Evolutionary conservation across 1,140 invertebrate genomes (phyloP).

Genomic region (Zophobas morio): DNA sequence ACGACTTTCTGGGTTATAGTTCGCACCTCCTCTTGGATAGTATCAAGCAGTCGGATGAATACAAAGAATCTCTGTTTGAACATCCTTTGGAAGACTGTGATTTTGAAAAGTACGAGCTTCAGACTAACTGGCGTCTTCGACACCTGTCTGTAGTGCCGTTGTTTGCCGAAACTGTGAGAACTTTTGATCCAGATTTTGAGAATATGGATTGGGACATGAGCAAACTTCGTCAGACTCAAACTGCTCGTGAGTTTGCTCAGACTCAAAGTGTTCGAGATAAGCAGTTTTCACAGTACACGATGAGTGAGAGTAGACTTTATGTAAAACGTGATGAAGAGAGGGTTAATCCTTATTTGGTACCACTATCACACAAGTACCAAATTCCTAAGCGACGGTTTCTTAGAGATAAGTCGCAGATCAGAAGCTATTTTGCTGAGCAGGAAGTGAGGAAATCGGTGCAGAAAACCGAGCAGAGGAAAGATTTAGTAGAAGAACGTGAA

Average conservation of each 20-base stretch:
- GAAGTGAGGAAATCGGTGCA: slow-evolving; percentile 66
- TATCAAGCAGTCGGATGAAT: slow-evolving; percentile 70
- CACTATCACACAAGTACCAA: slow-evolving; percentile 50
- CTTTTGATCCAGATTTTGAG: slow-evolving; percentile 18
- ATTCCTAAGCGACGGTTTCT: slow-evolving; percentile 67
- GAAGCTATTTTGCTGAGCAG: slow-evolving; percentile 67
- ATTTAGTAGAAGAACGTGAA: slow-evolving; percentile 67
- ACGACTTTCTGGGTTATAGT: slow-evolving; percentile 67
- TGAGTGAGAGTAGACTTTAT: slow-evolving; percentile 52
- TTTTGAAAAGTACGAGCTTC: slow-evolving; percentile 72
- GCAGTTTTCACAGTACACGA: slow-evolving; percentile 49
- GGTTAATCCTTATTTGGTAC: slow-evolving; percentile 56
- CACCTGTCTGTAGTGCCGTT: slow-evolving; percentile 76
- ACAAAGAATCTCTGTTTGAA: slow-evolving; percentile 70
- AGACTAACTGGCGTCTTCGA: slow-evolving; percentile 70
- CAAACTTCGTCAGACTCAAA: slow-evolving; percentile 58
- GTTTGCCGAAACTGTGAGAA: slow-evolving; percentile 69
- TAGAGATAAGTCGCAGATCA: slow-evolving; percentile 66
- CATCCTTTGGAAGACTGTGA: slow-evolving; percentile 72
- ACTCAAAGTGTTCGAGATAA: slow-evolving; percentile 50
- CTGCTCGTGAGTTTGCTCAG: slow-evolving; percentile 58
- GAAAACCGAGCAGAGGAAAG: slow-evolving; percentile 66
- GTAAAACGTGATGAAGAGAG: not conserved
- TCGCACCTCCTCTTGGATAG: slow-evolving; percentile 68
- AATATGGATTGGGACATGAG: slow-evolving; percentile 21